Evolutionary conservation across 1,140 invertebrate genomes (phyloP).

Genomic region (Caenorhabditis brenneri): DNA sequence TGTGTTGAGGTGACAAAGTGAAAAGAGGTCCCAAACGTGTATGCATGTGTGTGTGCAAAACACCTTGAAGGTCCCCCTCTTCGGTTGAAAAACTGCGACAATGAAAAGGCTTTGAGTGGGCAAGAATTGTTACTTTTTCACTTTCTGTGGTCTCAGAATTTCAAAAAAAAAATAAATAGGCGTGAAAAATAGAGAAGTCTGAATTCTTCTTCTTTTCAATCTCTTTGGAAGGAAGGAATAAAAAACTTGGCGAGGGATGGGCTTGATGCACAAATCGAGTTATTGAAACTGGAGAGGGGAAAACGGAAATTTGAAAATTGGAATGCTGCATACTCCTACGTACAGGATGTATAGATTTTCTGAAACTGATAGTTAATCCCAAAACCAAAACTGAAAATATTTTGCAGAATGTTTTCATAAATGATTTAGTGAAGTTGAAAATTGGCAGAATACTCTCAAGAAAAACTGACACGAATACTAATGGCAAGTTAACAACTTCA

Average conservation of each 20-base stretch:
- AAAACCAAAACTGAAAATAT: too few species aligned
- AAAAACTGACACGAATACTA: too few species aligned
- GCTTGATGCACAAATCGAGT: neutral
- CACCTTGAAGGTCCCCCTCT: slow-evolving; percentile 18
- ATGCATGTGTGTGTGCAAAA: neutral
- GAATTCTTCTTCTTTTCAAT: too few species aligned
- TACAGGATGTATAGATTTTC: too few species aligned
- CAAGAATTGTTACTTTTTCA: neutral
- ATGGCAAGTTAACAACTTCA: too few species aligned
- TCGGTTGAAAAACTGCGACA: neutral
- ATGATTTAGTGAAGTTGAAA: too few species aligned
- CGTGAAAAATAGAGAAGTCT: too few species aligned
- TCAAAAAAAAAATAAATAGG: neutral
- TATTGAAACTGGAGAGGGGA: neutral
- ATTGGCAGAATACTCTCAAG: too few species aligned
- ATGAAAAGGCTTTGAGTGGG: neutral
- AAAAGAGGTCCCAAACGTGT: slow-evolving; percentile 34
- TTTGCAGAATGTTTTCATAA: too few species aligned
- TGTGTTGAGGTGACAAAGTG: neutral
- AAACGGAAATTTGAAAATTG: slow-evolving; percentile 10
- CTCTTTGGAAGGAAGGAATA: too few species aligned
- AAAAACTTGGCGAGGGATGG: neutral
- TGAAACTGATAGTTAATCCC: too few species aligned
- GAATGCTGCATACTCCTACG: neutral
- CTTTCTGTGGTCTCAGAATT: neutral